Evolutionary conservation across 1,140 invertebrate species (phyloP).

Genomic region (Zaprionus tsacasi): DNA sequence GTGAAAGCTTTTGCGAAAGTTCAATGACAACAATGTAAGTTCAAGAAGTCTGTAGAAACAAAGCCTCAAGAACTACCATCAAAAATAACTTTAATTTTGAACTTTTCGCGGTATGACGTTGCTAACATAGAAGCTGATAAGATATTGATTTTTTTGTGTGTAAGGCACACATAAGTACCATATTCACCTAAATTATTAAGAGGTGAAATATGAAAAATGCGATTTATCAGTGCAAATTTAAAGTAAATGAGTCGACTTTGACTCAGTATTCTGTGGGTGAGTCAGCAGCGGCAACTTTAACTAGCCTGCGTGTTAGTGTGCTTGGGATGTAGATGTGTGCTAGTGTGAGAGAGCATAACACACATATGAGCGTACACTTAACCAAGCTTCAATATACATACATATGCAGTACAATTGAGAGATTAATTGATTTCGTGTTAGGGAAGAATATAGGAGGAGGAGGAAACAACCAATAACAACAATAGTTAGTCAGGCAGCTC

Average conservation of each 20-base stretch:
- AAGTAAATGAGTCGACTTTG: constrained; percentile 13
- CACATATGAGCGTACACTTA: constrained; percentile 7
- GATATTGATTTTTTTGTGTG: constrained; percentile 65
- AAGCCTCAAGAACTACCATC: constrained; percentile 17
- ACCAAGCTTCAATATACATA: constrained; percentile 5
- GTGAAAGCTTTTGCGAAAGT: constrained; percentile 36
- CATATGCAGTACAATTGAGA: constrained; percentile 39
- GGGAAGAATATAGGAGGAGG: background rate
- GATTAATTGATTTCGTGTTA: constrained; percentile 38
- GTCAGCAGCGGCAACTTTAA: constrained; percentile 26
- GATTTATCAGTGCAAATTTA: constrained; percentile 35
- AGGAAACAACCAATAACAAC: constrained; percentile 17
- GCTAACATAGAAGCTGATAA: constrained; percentile 53
- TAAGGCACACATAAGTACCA: too few relatives aligned
- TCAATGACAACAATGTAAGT: constrained; percentile 33
- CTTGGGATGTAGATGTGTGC: background rate
- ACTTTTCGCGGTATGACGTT: constrained; percentile 4
- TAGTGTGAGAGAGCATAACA: constrained; percentile 8
- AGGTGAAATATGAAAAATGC: background rate
- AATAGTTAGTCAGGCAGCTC: constrained; percentile 1
- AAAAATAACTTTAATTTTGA: constrained; percentile 1
- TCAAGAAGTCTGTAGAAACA: constrained; percentile 30
- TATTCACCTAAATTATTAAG: constrained; percentile 29
- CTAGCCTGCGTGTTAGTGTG: constrained; percentile 17
- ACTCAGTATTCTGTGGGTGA: constrained; percentile 34